These are phyloP conservation scores for Drosophila ogumai DNA, from an alignment of 1,140 invertebrate species.

Conservation along the genomic window DNA sequence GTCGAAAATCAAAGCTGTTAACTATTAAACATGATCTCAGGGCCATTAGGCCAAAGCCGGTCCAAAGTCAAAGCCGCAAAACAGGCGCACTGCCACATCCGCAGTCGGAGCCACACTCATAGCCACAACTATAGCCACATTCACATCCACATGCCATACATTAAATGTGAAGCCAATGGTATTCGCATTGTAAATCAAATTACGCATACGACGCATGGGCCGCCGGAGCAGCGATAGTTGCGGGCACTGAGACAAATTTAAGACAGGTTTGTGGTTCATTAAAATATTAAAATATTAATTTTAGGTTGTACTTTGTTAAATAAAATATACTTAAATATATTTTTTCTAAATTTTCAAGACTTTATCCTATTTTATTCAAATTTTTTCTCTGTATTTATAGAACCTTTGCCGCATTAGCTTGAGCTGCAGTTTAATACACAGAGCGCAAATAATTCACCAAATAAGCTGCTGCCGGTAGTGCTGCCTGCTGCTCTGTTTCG, in stretches of 20 bases:
- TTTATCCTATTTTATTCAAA: neutral
- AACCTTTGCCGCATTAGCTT: slow-evolving; percentile 56
- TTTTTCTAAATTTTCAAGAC: neutral
- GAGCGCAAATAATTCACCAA: slow-evolving; percentile 77
- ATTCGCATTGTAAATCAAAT: slow-evolving; percentile 70
- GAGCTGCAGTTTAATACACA: slow-evolving; percentile 80
- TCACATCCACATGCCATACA: slow-evolving; percentile 6
- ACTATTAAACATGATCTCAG: slow-evolving; percentile 42
- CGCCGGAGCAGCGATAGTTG: slow-evolving; percentile 7
- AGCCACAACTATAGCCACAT: neutral
- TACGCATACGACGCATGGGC: slow-evolving; percentile 59
- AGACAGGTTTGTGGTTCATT: neutral
- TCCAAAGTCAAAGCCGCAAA: slow-evolving; percentile 23
- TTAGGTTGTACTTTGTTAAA: neutral
- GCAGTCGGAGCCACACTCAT: neutral
- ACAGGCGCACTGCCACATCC: slow-evolving; percentile 9
- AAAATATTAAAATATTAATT: neutral
- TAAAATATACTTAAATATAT: too few relatives aligned
- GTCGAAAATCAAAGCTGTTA: slow-evolving; percentile 41
- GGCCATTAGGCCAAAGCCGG: slow-evolving; percentile 33
- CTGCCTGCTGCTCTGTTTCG: slow-evolving; percentile 33
- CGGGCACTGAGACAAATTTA: slow-evolving; percentile 6
- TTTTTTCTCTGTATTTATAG: neutral
- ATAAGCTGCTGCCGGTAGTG: slow-evolving; percentile 63
- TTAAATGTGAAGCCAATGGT: slow-evolving; percentile 28